phyloP scores from a whole-genome alignment of 1,140 invertebrate genomes.

The Drosophila rhopaloa region DNA sequence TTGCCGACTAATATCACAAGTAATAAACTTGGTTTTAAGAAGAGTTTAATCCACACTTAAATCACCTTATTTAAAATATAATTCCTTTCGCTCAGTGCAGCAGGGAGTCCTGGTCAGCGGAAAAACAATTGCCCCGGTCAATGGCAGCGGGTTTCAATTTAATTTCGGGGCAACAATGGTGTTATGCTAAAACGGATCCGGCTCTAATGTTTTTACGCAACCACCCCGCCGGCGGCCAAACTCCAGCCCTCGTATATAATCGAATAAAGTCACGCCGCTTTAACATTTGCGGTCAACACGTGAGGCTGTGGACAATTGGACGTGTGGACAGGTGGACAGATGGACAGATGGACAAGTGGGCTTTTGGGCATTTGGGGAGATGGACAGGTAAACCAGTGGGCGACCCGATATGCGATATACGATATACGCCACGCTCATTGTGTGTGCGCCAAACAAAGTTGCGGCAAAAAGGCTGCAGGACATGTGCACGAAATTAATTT shows the following conservation, averaged over 20 bases:
- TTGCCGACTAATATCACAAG: no score
- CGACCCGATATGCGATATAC: constrained; percentile 40
- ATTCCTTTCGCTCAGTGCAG: background rate
- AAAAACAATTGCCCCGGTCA: constrained; percentile 10
- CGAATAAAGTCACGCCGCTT: constrained; percentile 78
- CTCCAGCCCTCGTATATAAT: constrained; percentile 46
- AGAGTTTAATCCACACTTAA: no score
- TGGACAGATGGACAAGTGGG: constrained; percentile 1
- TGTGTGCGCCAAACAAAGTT: constrained; percentile 51
- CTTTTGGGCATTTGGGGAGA: background rate
- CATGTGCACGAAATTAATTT: constrained; percentile 80
- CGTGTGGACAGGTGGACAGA: constrained; percentile 12
- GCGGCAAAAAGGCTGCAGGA: constrained; percentile 69
- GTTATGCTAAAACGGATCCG: constrained; percentile 56
- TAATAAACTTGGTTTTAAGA: no score
- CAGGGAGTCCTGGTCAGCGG: background rate
- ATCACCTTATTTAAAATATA: no score
- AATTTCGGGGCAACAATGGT: constrained; percentile 63
- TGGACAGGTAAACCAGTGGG: constrained; percentile 15
- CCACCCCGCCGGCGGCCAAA: constrained; percentile 21
- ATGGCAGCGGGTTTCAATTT: constrained; percentile 60
- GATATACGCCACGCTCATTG: constrained; percentile 1
- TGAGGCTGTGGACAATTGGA: constrained; percentile 21
- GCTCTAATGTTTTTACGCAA: constrained; percentile 69
- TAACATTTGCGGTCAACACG: constrained; percentile 70